Base-by-base conservation (phyloP, 2,888 invertebrate genomes). In the Cerastoderma edule region DNA sequence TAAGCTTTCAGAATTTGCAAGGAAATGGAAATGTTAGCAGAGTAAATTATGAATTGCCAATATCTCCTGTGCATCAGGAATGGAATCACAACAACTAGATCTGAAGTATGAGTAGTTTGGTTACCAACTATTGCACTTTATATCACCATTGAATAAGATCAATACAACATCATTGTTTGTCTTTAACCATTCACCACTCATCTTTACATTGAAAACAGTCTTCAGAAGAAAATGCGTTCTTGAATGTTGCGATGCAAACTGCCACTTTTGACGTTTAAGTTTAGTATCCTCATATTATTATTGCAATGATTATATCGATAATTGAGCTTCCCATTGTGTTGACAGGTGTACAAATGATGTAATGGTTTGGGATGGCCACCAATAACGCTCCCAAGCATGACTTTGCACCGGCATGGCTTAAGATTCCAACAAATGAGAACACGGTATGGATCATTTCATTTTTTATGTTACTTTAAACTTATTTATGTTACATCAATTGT, bases 341-440 rank as follows among this genome's bases (percentile, higher is more conserved):
- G n/a, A 48, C 53, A 67, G 67, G 74, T 67, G 71, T 73, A 56
- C 66, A 63, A 30, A 68, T 78, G 75, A 64, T 71, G 44, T 70
- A 69, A 78, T 77, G 65, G 75, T 75, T 72, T 84, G 87, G 85
- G 83, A 89, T 89, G 89, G 89, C 89, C 77, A 86, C 88, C 50
- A 87, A 88, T 81, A 89, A 89, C 88, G 86, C 91, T 85, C 92
- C 92, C 67, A 92, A 92, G 86, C 91, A 93, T 89, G 93, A 93
- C 87, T 93, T 93, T 91, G 92, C 92, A 84, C 93, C 93, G 88
- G 91, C 93, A 82, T 93, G 93, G 93, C 91, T 93, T 76, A 92
- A 93, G 84, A 91, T 93, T 88, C 92, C 92, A 60, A 84, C 87
- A 56, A 84, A 88, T 65, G 89, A 90, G 80, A 89, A 89, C 85